phyloP scores from a whole-genome alignment of 2,113 vertebrate genomes.

The Sorex fumeus region DNA sequence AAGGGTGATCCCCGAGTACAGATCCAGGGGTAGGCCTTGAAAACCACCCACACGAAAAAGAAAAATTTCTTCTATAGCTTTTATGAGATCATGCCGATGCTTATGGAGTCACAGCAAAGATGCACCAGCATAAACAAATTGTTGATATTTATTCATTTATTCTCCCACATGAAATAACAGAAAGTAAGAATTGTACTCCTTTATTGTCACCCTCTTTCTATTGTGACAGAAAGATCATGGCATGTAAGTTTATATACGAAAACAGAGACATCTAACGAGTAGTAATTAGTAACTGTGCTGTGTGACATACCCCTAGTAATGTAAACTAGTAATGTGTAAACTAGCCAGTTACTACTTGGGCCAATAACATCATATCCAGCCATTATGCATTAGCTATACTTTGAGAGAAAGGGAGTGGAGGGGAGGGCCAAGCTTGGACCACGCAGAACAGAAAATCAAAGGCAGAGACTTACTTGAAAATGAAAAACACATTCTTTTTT shows the following conservation, averaged over 20 bases:
- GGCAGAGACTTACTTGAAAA: neutral
- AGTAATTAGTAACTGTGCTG: neutral
- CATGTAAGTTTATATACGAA: neutral
- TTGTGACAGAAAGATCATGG: constrained; percentile 50
- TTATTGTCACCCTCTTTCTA: constrained; percentile 46
- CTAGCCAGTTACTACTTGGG: neutral
- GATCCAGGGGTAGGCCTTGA: no score
- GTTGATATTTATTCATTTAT: constrained; percentile 2
- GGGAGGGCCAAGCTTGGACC: neutral
- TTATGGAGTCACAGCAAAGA: constrained; percentile 51
- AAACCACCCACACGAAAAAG: no score
- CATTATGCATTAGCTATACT: neutral
- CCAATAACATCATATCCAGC: neutral
- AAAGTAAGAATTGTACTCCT: neutral
- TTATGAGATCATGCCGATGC: constrained; percentile 19
- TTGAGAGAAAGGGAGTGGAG: constrained; percentile 23
- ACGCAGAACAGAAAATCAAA: constrained; percentile 14
- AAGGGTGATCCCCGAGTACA: no score
- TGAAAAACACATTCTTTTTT: no score
- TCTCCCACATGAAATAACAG: constrained; percentile 20
- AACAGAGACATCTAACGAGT: neutral
- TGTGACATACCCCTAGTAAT: no score
- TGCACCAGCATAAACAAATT: constrained; percentile 48
- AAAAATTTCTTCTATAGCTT: constrained; percentile 32
- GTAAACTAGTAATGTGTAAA: no score